Conservation (phyloP, 2,797 vertebrate genomes). For the Propithecus deckenii region DNA sequence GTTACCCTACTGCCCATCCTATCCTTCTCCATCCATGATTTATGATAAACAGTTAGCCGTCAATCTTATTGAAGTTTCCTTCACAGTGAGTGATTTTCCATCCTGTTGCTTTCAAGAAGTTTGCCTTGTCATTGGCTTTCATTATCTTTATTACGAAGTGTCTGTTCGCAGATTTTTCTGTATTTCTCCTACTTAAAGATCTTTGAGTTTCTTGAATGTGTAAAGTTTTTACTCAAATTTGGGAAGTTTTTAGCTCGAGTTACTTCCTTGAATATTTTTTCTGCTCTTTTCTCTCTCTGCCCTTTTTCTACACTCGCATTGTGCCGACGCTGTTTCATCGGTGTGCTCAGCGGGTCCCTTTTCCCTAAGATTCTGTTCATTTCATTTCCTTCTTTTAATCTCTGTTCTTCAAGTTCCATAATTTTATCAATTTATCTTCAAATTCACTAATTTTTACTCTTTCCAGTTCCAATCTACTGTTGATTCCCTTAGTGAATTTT, state of each 20-base stretch:
- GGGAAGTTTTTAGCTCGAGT: not conserved
- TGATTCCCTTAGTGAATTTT: not conserved
- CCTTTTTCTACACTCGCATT: not conserved
- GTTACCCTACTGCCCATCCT: not conserved
- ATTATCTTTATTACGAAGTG: not conserved
- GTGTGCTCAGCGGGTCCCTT: not conserved
- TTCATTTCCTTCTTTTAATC: not conserved
- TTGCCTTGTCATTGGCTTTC: not conserved
- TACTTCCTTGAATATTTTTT: not conserved
- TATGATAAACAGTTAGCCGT: not conserved
- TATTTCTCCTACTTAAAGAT: not conserved
- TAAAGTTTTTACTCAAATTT: not conserved
- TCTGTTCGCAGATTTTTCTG: not conserved
- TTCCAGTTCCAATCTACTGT: not conserved
- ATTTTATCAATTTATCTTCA: not conserved
- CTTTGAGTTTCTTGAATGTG: not conserved
- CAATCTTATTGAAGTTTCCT: not conserved
- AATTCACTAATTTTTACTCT: not conserved
- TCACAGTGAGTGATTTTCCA: not conserved
- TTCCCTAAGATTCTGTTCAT: not conserved
- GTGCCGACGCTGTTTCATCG: not conserved
- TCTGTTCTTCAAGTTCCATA: not conserved
- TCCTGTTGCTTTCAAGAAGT: not conserved
- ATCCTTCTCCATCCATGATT: too few relatives aligned
- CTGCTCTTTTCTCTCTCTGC: not conserved